Percentiles rank a stretch among this genome's conserved stretches.
These are phyloP conservation scores for Pseudorhombus dupliciocellatus DNA, from an alignment of 2,113 vertebrate species.

Conservation along the genomic window DNA sequence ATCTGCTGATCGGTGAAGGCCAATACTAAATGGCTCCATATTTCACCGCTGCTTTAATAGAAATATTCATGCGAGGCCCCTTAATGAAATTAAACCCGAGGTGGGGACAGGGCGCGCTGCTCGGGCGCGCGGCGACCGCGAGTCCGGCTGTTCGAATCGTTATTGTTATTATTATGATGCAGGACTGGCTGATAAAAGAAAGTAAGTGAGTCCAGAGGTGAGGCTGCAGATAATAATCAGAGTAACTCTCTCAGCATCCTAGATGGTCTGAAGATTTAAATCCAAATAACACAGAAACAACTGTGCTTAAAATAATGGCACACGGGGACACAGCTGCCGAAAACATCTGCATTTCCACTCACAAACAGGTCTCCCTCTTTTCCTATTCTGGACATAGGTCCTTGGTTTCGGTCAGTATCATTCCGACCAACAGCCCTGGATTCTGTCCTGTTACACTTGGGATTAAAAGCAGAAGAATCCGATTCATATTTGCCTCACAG, in stretches of 20 bases:
- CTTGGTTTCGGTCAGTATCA: no score
- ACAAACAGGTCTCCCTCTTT: no score
- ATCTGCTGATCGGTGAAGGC: slow-evolving; percentile 97
- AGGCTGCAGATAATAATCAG: slow-evolving; percentile 34
- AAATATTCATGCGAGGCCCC: slow-evolving; percentile 96
- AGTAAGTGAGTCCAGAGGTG: slow-evolving; percentile 18
- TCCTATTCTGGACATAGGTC: no score
- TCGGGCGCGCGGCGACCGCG: slow-evolving; percentile 16
- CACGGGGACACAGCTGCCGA: no score
- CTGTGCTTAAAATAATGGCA: neutral
- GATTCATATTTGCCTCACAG: neutral
- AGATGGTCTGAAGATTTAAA: neutral
- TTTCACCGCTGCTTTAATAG: slow-evolving; percentile 99
- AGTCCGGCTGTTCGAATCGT: slow-evolving; percentile 45
- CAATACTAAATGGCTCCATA: slow-evolving; percentile 99
- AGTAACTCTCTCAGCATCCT: neutral
- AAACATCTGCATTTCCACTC: no score
- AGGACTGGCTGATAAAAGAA: slow-evolving; percentile 33
- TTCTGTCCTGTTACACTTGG: neutral
- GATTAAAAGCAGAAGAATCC: neutral
- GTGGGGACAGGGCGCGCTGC: slow-evolving; percentile 69
- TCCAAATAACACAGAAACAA: neutral
- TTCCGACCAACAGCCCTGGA: no score
- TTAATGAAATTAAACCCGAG: slow-evolving; percentile 99
- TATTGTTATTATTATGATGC: slow-evolving; percentile 38